Percentiles rank a stretch among this genome's conserved stretches.
Evolutionary conservation across 2,113 vertebrate genomes (phyloP).

Genomic region (Urocitellus parryii): DNA sequence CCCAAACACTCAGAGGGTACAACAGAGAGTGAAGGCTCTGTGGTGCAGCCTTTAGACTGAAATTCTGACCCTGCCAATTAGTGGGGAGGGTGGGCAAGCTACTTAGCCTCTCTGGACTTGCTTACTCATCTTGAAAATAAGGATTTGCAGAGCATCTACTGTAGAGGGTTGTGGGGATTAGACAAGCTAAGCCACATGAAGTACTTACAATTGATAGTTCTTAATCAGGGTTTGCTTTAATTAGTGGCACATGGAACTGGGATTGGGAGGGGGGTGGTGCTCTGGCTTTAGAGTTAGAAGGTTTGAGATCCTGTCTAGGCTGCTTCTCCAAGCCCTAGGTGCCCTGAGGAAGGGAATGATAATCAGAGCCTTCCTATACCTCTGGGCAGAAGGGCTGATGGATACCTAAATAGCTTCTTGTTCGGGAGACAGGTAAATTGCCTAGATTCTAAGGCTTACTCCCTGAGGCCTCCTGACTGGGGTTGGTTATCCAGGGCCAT

Average conservation of each 20-base stretch:
- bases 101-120: slow-evolving; percentile 43
- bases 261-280: neutral
- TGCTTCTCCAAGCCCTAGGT: neutral
- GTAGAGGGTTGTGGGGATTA: slow-evolving; percentile 63
- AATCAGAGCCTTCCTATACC: neutral
- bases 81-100: slow-evolving; percentile 31
- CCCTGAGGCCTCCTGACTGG: neutral
- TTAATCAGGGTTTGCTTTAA: slow-evolving; percentile 67
- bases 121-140: slow-evolving; percentile 70
- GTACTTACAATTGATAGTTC: slow-evolving; percentile 52
- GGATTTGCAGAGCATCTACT: slow-evolving; percentile 61
- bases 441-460: neutral
- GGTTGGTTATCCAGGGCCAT: neutral
- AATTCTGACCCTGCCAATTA: slow-evolving; percentile 51
- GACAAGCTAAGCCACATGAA: slow-evolving; percentile 59
- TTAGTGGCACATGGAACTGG: neutral
- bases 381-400: neutral
- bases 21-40: neutral
- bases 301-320: neutral
- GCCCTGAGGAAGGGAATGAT: neutral
- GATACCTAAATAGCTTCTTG: neutral
- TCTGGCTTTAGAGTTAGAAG: neutral
- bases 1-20: neutral
- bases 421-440: neutral
- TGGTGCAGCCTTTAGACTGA: neutral